Evolutionary conservation across 1,140 invertebrate genomes (phyloP).

Genomic region (Varroa destructor): DNA sequence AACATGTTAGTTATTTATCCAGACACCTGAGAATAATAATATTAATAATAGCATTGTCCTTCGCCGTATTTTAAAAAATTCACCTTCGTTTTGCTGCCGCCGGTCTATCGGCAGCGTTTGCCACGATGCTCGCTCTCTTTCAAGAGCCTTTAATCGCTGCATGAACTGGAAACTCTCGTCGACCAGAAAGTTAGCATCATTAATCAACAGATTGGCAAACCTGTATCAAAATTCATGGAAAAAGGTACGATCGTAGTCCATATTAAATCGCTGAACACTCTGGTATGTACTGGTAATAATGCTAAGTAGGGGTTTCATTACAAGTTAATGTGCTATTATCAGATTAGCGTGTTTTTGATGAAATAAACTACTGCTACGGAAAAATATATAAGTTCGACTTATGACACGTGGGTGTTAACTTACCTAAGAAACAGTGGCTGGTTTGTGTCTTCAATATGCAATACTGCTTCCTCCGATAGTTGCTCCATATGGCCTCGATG

Average conservation of each 20-base stretch:
- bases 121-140: slow-evolving; percentile 55
- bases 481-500: slow-evolving; percentile 61
- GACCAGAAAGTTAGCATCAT: slow-evolving; percentile 83
- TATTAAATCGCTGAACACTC: too few relatives aligned
- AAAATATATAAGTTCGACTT: too few relatives aligned
- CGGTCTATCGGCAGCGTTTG: slow-evolving; percentile 54
- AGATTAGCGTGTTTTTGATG: too few relatives aligned
- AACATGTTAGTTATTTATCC: too few relatives aligned
- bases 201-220: slow-evolving; percentile 86
- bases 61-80: neutral
- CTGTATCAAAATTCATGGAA: slow-evolving; percentile 38
- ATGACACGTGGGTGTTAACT: too few relatives aligned
- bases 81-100: slow-evolving; percentile 54
- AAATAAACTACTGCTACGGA: too few relatives aligned
- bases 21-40: too few relatives aligned
- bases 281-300: too few relatives aligned
- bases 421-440: slow-evolving; percentile 66
- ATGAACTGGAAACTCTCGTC: slow-evolving; percentile 54
- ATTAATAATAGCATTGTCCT: too few relatives aligned
- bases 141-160: slow-evolving; percentile 44
- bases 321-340: too few relatives aligned
- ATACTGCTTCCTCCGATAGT: slow-evolving; percentile 63
- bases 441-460: slow-evolving; percentile 72
- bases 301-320: too few relatives aligned
- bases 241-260: too few relatives aligned